Conservation (phyloP, 2,113 vertebrate species). For the Alces alces region DNA sequence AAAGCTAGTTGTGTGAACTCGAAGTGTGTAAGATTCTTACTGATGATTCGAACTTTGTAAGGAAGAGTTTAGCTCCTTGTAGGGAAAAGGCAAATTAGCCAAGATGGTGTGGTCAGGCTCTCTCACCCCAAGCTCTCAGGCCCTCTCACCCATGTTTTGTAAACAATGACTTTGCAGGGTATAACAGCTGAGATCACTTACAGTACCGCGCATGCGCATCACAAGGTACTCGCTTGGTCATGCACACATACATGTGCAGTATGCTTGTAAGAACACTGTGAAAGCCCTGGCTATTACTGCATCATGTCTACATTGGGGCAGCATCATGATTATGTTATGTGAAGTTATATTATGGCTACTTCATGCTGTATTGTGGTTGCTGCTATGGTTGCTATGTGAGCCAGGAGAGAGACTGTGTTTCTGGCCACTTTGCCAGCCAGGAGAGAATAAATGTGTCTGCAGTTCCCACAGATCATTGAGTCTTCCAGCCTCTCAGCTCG, state of each 20-base stretch:
- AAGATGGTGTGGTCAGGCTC: not conserved
- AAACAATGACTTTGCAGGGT: not conserved
- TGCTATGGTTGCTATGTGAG: not conserved
- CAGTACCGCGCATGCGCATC: rapidly evolving
- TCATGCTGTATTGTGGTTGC: not conserved
- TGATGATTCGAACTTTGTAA: not conserved
- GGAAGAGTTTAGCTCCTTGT: not conserved
- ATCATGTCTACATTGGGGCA: not conserved
- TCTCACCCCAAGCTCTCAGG: not conserved
- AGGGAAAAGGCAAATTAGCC: not conserved
- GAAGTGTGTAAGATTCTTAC: not conserved
- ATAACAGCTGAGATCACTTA: not conserved
- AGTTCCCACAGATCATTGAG: not conserved
- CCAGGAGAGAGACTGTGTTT: not conserved
- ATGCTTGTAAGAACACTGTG: not conserved
- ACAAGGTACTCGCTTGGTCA: rapidly evolving
- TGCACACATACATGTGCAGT: not conserved
- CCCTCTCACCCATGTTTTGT: not conserved
- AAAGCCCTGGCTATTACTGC: not conserved
- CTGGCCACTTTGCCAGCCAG: not conserved
- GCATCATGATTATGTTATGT: not conserved
- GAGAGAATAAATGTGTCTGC: not conserved
- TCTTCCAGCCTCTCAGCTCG: not conserved
- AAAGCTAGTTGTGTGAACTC: not conserved
- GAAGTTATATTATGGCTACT: not conserved